Conservation (phyloP, 2,888 invertebrate species). For the Erebia epiphron region DNA sequence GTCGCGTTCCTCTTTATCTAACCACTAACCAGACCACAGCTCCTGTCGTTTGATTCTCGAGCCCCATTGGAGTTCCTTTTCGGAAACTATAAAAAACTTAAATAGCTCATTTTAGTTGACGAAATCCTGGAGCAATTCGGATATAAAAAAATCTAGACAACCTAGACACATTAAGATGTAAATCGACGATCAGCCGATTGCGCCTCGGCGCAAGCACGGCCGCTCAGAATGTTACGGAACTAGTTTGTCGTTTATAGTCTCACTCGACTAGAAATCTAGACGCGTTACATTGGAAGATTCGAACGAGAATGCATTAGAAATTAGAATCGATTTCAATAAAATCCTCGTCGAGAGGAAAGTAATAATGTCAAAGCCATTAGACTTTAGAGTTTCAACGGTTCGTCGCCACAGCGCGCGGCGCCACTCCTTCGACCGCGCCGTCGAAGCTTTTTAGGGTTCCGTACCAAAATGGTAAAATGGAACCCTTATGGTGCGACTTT, state of each 20-base stretch:
- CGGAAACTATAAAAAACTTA: no score
- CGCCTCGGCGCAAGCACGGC: background rate
- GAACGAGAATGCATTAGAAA: background rate
- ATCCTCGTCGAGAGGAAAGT: background rate
- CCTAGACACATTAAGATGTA: background rate
- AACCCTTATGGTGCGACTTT: no score
- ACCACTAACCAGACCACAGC: no score
- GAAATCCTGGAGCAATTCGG: background rate
- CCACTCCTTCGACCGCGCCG: background rate
- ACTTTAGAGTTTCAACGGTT: background rate
- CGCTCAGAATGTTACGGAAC: slow-evolving; percentile 7
- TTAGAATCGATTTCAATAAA: background rate
- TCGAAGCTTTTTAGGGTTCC: background rate
- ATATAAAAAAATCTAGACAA: background rate
- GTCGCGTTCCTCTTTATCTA: no score
- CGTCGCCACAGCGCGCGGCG: background rate
- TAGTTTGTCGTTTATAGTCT: slow-evolving; percentile 8
- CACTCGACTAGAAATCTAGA: slow-evolving; percentile 5
- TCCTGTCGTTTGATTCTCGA: background rate
- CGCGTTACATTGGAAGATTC: background rate
- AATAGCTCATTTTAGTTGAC: no score
- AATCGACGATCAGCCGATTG: slow-evolving; percentile 7
- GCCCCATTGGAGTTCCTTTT: background rate
- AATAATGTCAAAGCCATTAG: background rate
- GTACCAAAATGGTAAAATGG: no score